Conservation (phyloP, 2,888 invertebrate species). For the Amblyjoppa fuscipennis region DNA sequence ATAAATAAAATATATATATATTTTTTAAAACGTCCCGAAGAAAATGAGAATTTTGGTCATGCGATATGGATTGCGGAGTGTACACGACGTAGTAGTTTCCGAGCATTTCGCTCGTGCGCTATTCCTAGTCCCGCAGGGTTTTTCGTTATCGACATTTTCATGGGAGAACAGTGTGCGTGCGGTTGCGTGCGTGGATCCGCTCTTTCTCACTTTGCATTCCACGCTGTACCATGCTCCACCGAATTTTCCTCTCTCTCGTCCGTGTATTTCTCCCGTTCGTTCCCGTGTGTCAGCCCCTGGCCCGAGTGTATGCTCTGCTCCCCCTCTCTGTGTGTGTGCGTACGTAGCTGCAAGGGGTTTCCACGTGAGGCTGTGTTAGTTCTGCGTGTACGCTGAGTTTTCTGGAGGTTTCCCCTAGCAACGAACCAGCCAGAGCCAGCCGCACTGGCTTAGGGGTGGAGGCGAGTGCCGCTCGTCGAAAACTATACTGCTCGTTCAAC, state of each 20-base stretch:
- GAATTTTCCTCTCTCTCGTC: conserved; percentile 44
- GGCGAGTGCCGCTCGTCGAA: conserved; percentile 80
- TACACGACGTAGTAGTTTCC: conserved; percentile 35
- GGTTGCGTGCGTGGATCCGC: conserved; percentile 69
- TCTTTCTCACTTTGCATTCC: conserved; percentile 34
- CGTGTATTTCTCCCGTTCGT: conserved; percentile 55
- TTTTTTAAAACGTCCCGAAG: background rate
- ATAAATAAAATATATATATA: too few relatives aligned
- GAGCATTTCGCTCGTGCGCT: conserved; percentile 62
- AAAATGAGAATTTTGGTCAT: conserved; percentile 47
- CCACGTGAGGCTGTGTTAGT: conserved; percentile 46
- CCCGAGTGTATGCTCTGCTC: conserved; percentile 70
- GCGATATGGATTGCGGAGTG: background rate
- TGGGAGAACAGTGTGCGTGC: conserved; percentile 71
- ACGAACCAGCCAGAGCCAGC: conserved; percentile 77
- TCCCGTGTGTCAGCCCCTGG: conserved; percentile 61
- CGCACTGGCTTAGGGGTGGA: conserved; percentile 82
- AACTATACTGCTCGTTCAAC: conserved; percentile 69
- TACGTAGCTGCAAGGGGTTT: conserved; percentile 44
- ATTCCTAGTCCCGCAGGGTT: conserved; percentile 76
- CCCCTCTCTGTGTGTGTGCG: conserved; percentile 60
- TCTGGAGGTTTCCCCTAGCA: conserved; percentile 85
- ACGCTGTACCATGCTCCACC: conserved; percentile 25
- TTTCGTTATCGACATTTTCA: conserved; percentile 85
- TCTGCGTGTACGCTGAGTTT: conserved; percentile 82